Conservation (phyloP, 2,797 vertebrate species). For the Octomys mimax region DNA sequence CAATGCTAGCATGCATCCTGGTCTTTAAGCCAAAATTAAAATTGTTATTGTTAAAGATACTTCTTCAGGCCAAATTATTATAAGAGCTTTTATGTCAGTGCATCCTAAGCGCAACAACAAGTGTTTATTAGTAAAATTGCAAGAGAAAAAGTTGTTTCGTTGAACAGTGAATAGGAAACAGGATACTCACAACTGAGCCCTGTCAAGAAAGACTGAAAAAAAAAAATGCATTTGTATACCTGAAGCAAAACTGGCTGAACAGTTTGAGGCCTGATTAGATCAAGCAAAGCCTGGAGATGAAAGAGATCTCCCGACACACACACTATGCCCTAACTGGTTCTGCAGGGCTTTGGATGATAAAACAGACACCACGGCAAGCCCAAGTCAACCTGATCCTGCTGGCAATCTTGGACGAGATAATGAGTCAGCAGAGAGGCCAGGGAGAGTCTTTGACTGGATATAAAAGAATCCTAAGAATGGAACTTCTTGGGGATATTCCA, state of each 20-base stretch:
- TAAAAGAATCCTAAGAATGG: slow-evolving; percentile 68
- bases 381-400: slow-evolving; percentile 46
- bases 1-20: background rate
- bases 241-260: slow-evolving; percentile 37
- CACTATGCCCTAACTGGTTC: slow-evolving; percentile 25
- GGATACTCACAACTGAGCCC: slow-evolving; percentile 39
- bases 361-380: slow-evolving; percentile 54
- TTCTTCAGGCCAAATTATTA: slow-evolving; percentile 40
- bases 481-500: slow-evolving; percentile 67
- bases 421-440: slow-evolving; percentile 60
- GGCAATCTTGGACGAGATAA: slow-evolving; percentile 63
- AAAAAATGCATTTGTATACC: slow-evolving; percentile 34
- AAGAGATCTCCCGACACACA: background rate
- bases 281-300: slow-evolving; percentile 60
- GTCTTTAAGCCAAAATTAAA: slow-evolving; percentile 36
- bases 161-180: slow-evolving; percentile 60
- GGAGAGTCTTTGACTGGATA: slow-evolving; percentile 57
- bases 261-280: slow-evolving; percentile 54
- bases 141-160: background rate
- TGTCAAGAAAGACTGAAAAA: background rate
- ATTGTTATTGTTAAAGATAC: slow-evolving; percentile 9
- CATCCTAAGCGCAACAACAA: slow-evolving; percentile 39
- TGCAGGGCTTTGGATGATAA: slow-evolving; percentile 61
- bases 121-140: slow-evolving; percentile 48
- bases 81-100: background rate